phyloP scores from a whole-genome alignment of 2,888 invertebrate species.

The Epistrophe grossulariae region DNA sequence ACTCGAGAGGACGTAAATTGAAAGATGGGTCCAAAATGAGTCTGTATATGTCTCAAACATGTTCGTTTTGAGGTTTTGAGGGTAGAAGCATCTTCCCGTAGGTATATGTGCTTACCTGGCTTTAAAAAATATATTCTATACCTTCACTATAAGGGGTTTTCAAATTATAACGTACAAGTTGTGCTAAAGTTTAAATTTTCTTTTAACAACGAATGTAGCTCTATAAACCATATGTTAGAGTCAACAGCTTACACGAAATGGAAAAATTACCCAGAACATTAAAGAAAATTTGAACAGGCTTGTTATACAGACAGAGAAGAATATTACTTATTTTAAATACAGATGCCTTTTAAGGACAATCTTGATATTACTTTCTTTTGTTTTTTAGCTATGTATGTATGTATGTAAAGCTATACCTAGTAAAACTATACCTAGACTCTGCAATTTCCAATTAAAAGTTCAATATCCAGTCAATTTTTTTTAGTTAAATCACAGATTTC shows the following conservation, averaged over 20 bases:
- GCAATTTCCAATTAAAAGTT: no score
- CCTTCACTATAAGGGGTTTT: constrained; percentile 45
- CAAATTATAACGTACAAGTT: constrained; percentile 66
- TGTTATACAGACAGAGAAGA: neutral
- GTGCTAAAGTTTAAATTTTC: constrained; percentile 64
- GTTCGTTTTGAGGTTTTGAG: constrained; percentile 59
- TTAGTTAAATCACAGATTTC: no score
- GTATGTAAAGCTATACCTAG: no score
- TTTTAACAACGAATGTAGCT: constrained; percentile 12
- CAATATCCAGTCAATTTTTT: no score
- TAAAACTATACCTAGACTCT: no score
- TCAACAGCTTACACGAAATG: constrained; percentile 60
- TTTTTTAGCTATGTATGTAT: no score
- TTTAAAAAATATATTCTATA: constrained; percentile 42
- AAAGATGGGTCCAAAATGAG: constrained; percentile 30
- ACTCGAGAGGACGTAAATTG: constrained; percentile 28
- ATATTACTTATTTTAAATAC: neutral
- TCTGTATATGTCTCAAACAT: constrained; percentile 41
- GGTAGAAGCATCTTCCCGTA: constrained; percentile 45
- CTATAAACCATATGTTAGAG: constrained; percentile 47
- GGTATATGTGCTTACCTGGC: constrained; percentile 50
- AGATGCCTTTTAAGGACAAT: neutral
- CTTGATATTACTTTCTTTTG: no score
- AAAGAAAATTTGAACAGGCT: neutral
- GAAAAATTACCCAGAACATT: neutral